These are phyloP conservation scores for Bunonema sp. DNA, from an alignment of 2,888 invertebrate species.

Conservation along the genomic window DNA sequence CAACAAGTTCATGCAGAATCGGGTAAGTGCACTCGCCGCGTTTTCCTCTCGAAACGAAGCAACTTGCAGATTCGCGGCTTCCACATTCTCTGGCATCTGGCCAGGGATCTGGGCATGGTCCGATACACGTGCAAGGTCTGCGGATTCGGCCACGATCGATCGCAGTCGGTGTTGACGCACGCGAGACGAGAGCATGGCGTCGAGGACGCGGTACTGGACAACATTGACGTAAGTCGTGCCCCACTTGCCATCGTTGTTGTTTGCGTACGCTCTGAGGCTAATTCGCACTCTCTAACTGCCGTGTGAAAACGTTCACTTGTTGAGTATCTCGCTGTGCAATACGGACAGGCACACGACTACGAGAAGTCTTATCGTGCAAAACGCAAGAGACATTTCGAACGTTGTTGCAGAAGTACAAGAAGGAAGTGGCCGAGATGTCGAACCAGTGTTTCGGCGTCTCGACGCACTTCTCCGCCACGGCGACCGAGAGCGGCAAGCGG, in stretches of 20 bases:
- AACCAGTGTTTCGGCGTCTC: conserved; percentile 37
- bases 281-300: too few species aligned
- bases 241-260: too few species aligned
- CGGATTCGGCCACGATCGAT: conserved; percentile 36
- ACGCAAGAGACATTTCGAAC: too few species aligned
- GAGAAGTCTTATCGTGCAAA: too few species aligned
- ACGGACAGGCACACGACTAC: too few species aligned
- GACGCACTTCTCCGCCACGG: conserved; percentile 24
- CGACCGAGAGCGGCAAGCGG: background rate
- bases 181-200: conserved; percentile 35
- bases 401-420: conserved; percentile 22
- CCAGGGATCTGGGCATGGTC: conserved; percentile 37
- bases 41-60: background rate
- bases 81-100: conserved; percentile 41
- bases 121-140: conserved; percentile 37
- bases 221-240: conserved; percentile 16
- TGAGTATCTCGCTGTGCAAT: too few species aligned
- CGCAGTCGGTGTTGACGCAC: conserved; percentile 35
- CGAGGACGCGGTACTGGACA: conserved; percentile 31
- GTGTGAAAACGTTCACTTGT: too few species aligned
- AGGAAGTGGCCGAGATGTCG: conserved; percentile 38
- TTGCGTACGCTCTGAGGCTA: too few species aligned
- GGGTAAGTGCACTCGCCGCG: conserved; percentile 11
- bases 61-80: conserved; percentile 30
- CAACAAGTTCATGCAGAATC: conserved; percentile 33